These are phyloP conservation scores for Metridium senile DNA, from an alignment of 92 coral and sea anemone species.

Conservation along the genomic window DNA sequence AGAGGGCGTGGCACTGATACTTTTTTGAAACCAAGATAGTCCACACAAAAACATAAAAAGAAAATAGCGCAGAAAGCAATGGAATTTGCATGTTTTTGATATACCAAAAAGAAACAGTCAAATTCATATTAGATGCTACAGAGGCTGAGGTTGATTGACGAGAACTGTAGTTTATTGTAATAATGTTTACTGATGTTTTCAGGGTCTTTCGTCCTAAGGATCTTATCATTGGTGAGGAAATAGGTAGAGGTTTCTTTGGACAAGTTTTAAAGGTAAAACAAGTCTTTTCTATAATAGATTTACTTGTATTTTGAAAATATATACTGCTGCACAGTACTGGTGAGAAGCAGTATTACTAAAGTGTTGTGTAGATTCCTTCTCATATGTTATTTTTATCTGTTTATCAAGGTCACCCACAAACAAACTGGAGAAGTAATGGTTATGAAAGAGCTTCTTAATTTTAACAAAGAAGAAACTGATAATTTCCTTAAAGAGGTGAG, in stretches of 20 bases:
- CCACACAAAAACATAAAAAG: too few species aligned
- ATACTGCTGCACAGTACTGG: background rate
- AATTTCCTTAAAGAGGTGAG: constrained; percentile 87
- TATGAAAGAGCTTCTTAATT: constrained; percentile 80
- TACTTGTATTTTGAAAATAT: background rate
- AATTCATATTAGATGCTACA: too few species aligned
- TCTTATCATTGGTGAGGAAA: constrained; percentile 84
- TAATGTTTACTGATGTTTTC: background rate
- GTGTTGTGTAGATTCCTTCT: too few species aligned
- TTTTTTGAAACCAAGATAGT: too few species aligned
- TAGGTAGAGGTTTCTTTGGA: constrained; percentile 98
- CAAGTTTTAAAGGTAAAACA: constrained; percentile 87
- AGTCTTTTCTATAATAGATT: background rate
- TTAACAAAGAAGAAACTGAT: constrained; percentile 70
- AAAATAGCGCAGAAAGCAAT: too few species aligned
- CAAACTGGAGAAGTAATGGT: constrained; percentile 97
- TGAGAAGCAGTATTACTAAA: too few species aligned
- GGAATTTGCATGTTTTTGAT: too few species aligned
- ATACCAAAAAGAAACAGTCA: too few species aligned
- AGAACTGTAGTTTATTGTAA: too few species aligned
- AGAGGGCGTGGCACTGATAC: too few species aligned
- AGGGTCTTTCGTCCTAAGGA: constrained; percentile 96
- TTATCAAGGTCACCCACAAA: constrained; percentile 77
- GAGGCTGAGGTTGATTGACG: too few species aligned
- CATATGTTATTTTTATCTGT: background rate